Percentiles rank a stretch among this genome's conserved stretches.
These are phyloP conservation scores for Pteropus rufus DNA, from an alignment of 2,797 vertebrate species.

Conservation along the genomic window DNA sequence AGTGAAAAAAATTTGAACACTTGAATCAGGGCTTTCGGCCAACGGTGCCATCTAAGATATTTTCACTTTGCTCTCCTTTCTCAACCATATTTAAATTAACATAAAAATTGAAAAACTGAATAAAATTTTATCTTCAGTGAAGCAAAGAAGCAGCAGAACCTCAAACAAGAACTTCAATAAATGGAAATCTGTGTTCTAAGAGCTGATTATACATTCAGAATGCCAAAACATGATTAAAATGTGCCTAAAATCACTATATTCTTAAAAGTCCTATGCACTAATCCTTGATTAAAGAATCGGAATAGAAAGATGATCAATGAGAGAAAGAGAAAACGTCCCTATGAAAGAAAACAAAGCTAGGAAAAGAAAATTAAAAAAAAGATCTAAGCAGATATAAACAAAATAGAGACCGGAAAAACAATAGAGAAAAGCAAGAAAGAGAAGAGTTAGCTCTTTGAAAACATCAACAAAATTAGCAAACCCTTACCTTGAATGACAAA, in stretches of 20 bases:
- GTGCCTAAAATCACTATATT: neutral
- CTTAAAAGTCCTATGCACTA: neutral
- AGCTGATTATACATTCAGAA: neutral
- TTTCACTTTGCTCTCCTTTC: neutral
- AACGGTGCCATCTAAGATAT: neutral
- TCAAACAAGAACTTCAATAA: neutral
- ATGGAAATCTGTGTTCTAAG: neutral
- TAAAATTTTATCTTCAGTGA: neutral
- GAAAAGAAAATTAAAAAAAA: neutral
- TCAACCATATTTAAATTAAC: neutral
- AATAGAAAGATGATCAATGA: neutral
- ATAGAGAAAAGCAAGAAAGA: neutral
- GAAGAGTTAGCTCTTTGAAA: neutral
- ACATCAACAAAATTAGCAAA: neutral
- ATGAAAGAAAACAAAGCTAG: neutral
- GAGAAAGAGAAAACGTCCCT: neutral
- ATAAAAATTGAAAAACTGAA: neutral
- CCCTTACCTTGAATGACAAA: neutral
- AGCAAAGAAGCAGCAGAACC: neutral
- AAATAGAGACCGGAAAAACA: neutral
- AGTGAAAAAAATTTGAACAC: neutral
- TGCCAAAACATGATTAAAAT: neutral
- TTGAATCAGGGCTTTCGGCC: neutral
- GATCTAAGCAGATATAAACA: neutral
- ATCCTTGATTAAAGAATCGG: neutral